Evolutionary conservation across 2,797 vertebrate genomes (phyloP), one percentile per base, ranked within the genome.

Genomic region (Alca torda): DNA sequence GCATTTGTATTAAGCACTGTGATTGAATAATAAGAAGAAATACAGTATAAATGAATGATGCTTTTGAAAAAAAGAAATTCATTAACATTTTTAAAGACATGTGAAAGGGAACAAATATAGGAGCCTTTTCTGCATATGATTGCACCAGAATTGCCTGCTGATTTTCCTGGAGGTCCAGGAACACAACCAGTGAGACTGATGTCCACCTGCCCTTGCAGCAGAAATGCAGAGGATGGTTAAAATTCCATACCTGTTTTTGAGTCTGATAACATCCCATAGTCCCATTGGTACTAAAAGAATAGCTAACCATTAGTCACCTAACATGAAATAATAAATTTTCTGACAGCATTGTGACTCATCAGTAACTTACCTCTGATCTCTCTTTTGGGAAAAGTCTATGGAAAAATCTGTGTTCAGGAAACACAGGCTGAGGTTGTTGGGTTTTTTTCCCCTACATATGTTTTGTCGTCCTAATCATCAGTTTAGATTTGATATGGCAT

Each of bases 401-500:
- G 24, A 77, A 91, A 76, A 67, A 45, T 74, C 6, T 51, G 11
- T 67, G 41, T 3, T 23, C 35, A 37, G n/a, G 6, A 80, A 80
- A 56, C 6, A 76, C 5, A 48, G 13, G 13, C 7, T 67, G 64
- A 33, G 1, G 4, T 26, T 11, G 8, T 20, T 68, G 16, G 2
- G 0, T 6, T 61, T 50, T 73, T 53, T 64, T 1, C 1, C 4
- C 7, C 5, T 61, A 8, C 6, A 74, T n/a, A 16, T 0, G 0
- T 75, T 78, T 67, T 78, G 21, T 0, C 0, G 16, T 59, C 33
- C 20, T 67, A 31, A 59, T 30, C 43, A 82, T 6, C 9, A 26
- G 10, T 60, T 79, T 48, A 48, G 28, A 37, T 69, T 57, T 87
- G 3, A 35, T 51, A 54, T 20, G 31, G 5, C 11, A 28, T 3